Conservation (phyloP, 2,888 invertebrate species). For the Chironomus tentans region DNA sequence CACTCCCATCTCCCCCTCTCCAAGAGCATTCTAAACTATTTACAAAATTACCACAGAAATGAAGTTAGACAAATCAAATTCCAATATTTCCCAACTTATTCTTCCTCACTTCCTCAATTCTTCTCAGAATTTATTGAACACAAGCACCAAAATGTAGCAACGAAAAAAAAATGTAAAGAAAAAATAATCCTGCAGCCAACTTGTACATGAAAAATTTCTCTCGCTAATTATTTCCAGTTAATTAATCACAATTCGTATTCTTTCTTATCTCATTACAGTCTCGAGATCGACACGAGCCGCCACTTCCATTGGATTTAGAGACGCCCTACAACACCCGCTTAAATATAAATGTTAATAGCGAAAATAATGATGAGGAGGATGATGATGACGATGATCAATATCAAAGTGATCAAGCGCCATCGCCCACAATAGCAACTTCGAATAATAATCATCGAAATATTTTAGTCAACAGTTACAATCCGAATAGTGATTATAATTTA, state of each 20-base stretch:
- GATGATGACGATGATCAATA: conserved; percentile 22
- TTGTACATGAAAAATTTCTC: too few species aligned
- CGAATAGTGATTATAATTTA: conserved; percentile 33
- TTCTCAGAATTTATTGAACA: too few species aligned
- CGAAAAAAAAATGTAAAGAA: too few species aligned
- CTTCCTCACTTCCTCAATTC: too few species aligned
- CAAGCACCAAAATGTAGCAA: too few species aligned
- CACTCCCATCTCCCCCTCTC: too few species aligned
- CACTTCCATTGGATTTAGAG: conserved; percentile 55
- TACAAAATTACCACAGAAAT: too few species aligned
- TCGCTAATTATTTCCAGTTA: too few species aligned
- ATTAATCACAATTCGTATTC: not conserved
- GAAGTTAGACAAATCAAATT: too few species aligned
- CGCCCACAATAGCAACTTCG: conserved; percentile 21
- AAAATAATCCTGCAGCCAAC: too few species aligned
- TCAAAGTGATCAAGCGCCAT: conserved; percentile 25
- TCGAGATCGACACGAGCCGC: conserved; percentile 44
- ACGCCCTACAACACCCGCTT: conserved; percentile 53
- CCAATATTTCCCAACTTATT: too few species aligned
- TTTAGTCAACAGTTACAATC: conserved; percentile 41
- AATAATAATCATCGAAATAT: conserved; percentile 37
- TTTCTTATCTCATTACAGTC: conserved; percentile 27
- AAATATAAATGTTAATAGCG: not conserved
- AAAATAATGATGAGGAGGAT: not conserved
- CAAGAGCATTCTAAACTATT: too few species aligned